Conservation (phyloP, 2,113 vertebrate species). For the Pedionomus torquatus region DNA sequence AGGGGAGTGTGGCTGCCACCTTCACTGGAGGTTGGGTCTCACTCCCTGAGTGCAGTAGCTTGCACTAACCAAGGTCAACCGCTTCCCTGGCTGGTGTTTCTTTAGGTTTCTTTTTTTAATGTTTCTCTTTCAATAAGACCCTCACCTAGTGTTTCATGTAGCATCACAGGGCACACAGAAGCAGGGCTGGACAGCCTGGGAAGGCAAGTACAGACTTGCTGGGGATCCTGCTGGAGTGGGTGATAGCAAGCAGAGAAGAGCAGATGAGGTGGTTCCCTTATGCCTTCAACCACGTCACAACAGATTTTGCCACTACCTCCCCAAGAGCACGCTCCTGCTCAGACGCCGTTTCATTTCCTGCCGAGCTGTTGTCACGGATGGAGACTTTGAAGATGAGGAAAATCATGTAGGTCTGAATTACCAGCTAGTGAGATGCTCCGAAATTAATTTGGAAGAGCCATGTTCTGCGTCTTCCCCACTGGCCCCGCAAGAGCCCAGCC, state of each 20-base stretch:
- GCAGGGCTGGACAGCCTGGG: neutral
- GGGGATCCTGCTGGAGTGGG: neutral
- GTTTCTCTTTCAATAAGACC: neutral
- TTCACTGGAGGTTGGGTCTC: neutral
- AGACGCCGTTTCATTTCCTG: slow-evolving; percentile 2
- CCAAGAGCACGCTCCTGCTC: neutral
- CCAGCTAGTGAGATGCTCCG: neutral
- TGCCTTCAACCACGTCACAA: neutral
- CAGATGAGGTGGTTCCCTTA: neutral
- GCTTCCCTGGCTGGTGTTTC: neutral
- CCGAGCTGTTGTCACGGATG: neutral
- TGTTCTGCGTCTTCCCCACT: neutral
- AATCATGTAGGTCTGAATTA: neutral
- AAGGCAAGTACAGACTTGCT: neutral
- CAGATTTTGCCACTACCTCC: neutral
- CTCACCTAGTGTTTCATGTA: neutral
- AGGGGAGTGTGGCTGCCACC: neutral
- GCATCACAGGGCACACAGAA: accelerated
- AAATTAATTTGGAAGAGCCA: neutral
- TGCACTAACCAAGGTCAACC: neutral
- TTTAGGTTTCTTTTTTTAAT: neutral
- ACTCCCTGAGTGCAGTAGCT: neutral
- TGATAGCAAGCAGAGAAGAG: neutral
- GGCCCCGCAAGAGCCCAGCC: neutral
- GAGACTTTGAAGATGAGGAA: neutral